phyloP scores from a whole-genome alignment of 2,888 invertebrate genomes.

The Chalcosyrphus nemorum region DNA sequence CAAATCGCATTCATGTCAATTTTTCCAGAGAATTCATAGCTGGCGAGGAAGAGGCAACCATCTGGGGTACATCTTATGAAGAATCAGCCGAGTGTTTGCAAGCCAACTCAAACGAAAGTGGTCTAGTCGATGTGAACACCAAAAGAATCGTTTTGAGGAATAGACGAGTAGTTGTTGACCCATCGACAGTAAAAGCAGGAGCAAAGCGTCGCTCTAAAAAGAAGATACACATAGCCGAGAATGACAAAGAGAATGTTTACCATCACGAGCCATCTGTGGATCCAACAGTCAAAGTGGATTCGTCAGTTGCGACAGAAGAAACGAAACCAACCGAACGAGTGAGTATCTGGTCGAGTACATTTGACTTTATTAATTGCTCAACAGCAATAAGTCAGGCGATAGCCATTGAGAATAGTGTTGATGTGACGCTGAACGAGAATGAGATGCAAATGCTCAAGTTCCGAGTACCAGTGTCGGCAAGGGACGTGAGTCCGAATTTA shows the following conservation, averaged over 20 bases:
- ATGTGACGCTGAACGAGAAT: conserved; percentile 47
- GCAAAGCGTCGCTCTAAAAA: conserved; percentile 39
- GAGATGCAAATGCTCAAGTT: conserved; percentile 60
- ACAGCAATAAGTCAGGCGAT: conserved; percentile 30
- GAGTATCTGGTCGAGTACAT: conserved; percentile 47
- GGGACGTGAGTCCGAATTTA: conserved; percentile 28
- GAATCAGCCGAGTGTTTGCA: conserved; percentile 60
- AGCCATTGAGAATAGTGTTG: conserved; percentile 52
- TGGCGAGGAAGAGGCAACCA: conserved; percentile 69
- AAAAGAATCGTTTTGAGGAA: conserved; percentile 55
- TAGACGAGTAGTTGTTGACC: conserved; percentile 32
- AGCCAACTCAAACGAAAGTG: conserved; percentile 30
- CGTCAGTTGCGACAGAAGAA: neutral
- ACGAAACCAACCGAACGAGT: neutral
- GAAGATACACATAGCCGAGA: conserved; percentile 27
- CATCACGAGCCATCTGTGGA: neutral
- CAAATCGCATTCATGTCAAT: neutral
- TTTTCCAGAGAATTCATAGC: conserved; percentile 71
- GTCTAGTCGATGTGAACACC: conserved; percentile 37
- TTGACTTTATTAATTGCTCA: conserved; percentile 62
- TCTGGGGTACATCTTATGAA: conserved; percentile 74
- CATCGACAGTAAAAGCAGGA: neutral
- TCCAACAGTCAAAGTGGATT: neutral
- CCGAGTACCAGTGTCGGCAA: conserved; percentile 25
- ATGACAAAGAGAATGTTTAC: conserved; percentile 61